Percentiles rank a stretch among this genome's conserved stretches.
Conservation (phyloP, 2,888 invertebrate species). For the Epinotia brunnichana region DNA sequence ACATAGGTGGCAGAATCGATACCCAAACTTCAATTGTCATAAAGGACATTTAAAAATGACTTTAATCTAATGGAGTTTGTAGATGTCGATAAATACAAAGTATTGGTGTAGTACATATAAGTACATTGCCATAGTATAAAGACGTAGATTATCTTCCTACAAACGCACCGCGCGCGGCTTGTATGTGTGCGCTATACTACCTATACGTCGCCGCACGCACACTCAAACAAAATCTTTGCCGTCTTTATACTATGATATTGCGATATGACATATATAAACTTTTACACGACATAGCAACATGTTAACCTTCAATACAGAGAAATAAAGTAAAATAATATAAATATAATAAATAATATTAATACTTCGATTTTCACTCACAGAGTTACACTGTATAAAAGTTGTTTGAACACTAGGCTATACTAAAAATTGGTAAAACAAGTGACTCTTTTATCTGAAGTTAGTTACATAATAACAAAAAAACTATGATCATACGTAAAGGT, state of each 20-base stretch:
- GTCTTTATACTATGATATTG: too few relatives aligned
- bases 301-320: neutral
- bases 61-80: neutral
- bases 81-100: neutral
- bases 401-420: too few relatives aligned
- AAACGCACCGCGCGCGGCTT: too few relatives aligned
- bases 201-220: too few relatives aligned
- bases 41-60: neutral
- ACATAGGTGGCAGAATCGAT: constrained; percentile 3
- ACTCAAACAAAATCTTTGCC: too few relatives aligned
- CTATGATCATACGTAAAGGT: neutral
- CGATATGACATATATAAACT: neutral
- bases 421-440: too few relatives aligned
- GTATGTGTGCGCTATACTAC: too few relatives aligned
- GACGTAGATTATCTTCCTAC: too few relatives aligned
- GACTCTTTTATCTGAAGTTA: neutral
- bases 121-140: too few relatives aligned
- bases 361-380: neutral
- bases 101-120: neutral
- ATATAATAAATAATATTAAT: neutral
- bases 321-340: neutral
- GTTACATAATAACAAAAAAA: neutral
- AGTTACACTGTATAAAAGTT: too few relatives aligned
- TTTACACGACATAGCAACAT: constrained; percentile 11
- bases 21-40: neutral